Conservation (phyloP, 1,140 invertebrate genomes). For the Magallana angulata region DNA sequence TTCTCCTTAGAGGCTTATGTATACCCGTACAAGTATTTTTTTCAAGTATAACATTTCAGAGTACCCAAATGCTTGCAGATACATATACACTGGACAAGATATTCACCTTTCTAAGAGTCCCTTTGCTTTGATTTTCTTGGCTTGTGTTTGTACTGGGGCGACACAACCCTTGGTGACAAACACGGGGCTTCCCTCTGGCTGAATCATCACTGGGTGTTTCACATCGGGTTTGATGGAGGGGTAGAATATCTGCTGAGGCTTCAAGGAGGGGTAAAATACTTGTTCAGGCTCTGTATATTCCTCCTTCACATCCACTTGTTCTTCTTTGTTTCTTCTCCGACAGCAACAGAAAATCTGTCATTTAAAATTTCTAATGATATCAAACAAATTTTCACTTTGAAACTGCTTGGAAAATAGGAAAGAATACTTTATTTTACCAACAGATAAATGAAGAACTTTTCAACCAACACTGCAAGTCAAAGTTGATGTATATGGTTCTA, state of each 20-base stretch:
- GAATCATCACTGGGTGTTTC: conserved; percentile 72
- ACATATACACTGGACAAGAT: not conserved
- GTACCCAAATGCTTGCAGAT: not conserved
- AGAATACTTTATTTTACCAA: too few species aligned
- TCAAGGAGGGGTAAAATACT: conserved; percentile 64
- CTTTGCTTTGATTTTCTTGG: conserved; percentile 84
- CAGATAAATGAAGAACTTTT: not conserved
- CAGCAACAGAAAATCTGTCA: conserved; percentile 64
- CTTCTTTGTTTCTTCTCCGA: conserved; percentile 56
- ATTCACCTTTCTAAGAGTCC: conserved; percentile 76
- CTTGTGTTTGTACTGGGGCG: conserved; percentile 72
- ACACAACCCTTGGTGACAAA: conserved; percentile 67
- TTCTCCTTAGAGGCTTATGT: too few species aligned
- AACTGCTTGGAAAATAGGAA: too few species aligned
- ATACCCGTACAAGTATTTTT: too few species aligned
- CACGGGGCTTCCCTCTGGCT: conserved; percentile 71
- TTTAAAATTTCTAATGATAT: too few species aligned
- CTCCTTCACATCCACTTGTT: conserved; percentile 44
- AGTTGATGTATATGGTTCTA: too few species aligned
- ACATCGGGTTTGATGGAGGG: conserved; percentile 73
- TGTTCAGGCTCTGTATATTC: conserved; percentile 57
- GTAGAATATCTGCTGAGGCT: conserved; percentile 66
- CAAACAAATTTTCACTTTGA: too few species aligned
- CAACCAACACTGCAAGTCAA: not conserved
- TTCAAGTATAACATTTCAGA: not conserved